phyloP scores from a whole-genome alignment of 2,113 vertebrate species.

The Maccullochella peelii region DNA sequence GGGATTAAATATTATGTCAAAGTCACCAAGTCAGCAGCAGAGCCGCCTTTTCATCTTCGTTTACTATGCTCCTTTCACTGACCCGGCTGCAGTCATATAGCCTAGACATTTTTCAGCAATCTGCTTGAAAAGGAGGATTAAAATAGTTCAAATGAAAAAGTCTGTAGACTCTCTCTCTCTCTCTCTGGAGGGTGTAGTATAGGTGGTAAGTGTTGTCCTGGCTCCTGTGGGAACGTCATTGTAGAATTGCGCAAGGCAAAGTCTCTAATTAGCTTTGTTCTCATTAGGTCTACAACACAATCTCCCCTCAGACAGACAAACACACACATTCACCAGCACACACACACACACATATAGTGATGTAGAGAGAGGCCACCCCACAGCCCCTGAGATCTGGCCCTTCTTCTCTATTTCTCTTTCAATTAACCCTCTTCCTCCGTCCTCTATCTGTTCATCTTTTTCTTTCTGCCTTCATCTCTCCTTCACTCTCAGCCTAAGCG shows the following conservation, averaged over 20 bases:
- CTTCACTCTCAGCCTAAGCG: slow-evolving; percentile 34
- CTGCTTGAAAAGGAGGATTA: slow-evolving; percentile 19
- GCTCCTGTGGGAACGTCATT: slow-evolving; percentile 54
- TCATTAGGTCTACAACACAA: slow-evolving; percentile 69
- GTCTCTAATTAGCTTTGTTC: slow-evolving; percentile 80
- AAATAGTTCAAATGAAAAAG: slow-evolving; percentile 40
- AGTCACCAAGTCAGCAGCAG: slow-evolving; percentile 34
- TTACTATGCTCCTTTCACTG: slow-evolving; percentile 20
- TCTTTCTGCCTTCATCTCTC: slow-evolving; percentile 48
- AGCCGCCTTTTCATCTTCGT: slow-evolving; percentile 33
- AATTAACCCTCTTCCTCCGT: slow-evolving; percentile 69
- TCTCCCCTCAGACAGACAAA: slow-evolving; percentile 59
- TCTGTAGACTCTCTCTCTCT: neutral
- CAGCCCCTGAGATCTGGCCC: slow-evolving; percentile 68
- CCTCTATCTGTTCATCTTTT: slow-evolving; percentile 59
- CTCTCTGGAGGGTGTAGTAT: slow-evolving; percentile 36
- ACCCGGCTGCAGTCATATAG: slow-evolving; percentile 10
- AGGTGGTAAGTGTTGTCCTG: slow-evolving; percentile 59
- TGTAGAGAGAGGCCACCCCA: slow-evolving; percentile 36
- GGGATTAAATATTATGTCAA: slow-evolving; percentile 32
- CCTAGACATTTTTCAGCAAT: neutral
- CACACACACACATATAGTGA: slow-evolving; percentile 30
- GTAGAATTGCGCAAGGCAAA: slow-evolving; percentile 59
- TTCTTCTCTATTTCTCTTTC: slow-evolving; percentile 68
- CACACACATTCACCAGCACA: slow-evolving; percentile 21